A percentile compares a stretch with the other conserved stretches of the same genome.
Evolutionary conservation across 2,113 vertebrate genomes (phyloP).

Genomic region (Catharus bicknelli): DNA sequence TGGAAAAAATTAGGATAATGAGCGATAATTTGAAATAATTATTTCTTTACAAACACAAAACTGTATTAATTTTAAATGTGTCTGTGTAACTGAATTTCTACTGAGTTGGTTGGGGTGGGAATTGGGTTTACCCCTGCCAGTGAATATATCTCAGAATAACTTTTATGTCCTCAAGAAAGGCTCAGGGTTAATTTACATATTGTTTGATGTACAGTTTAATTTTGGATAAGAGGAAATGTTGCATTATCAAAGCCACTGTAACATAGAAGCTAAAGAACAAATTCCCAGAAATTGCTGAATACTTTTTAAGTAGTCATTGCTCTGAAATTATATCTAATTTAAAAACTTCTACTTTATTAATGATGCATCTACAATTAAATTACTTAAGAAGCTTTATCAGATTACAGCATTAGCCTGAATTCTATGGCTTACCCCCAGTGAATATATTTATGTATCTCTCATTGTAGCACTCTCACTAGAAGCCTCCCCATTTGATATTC

Average conservation of each 20-base stretch:
- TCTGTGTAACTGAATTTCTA: constrained; percentile 69
- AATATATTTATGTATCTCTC: constrained; percentile 34
- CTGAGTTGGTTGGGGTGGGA: constrained; percentile 65
- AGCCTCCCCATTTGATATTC: not conserved
- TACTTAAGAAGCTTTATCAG: constrained; percentile 52
- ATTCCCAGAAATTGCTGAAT: constrained; percentile 37
- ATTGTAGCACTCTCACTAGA: not conserved
- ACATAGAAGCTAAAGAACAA: constrained; percentile 48
- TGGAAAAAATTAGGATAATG: constrained; percentile 72
- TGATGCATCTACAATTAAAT: constrained; percentile 63
- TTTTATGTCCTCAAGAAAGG: constrained; percentile 75
- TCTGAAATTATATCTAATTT: constrained; percentile 35
- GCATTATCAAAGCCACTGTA: constrained; percentile 70
- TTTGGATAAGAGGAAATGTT: constrained; percentile 63
- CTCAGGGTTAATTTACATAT: constrained; percentile 78
- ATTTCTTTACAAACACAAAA: constrained; percentile 76
- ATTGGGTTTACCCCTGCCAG: constrained; percentile 66
- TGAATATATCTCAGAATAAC: constrained; percentile 75
- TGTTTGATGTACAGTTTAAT: constrained; percentile 77
- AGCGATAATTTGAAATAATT: constrained; percentile 79
- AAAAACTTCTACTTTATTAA: constrained; percentile 42
- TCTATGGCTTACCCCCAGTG: constrained; percentile 24
- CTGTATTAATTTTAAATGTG: constrained; percentile 75
- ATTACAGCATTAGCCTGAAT: constrained; percentile 47
- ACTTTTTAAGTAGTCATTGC: constrained; percentile 5